A percentile compares a stretch with the other conserved stretches of the same genome.
Evolutionary conservation across 2,888 invertebrate species (phyloP).

Genomic region (Hipparchia sbordonii): DNA sequence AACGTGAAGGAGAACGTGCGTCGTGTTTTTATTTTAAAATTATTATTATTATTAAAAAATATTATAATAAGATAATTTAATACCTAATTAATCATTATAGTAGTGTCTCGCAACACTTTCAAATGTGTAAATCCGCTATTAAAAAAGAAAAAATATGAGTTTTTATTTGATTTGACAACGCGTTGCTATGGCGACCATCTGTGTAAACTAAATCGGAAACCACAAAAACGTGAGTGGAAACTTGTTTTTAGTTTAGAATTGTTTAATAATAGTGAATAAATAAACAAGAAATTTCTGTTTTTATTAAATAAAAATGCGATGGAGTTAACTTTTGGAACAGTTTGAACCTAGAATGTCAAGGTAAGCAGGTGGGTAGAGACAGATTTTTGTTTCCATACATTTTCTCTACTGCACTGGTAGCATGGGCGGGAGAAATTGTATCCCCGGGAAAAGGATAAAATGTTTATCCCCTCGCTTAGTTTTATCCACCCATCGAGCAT

Average conservation of each 20-base stretch:
- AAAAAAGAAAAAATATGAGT: too few species aligned
- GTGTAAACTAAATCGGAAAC: constrained; percentile 1
- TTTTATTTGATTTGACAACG: neutral
- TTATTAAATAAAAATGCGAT: neutral
- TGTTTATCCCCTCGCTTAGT: too few species aligned
- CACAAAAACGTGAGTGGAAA: neutral
- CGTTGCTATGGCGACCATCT: constrained; percentile 4
- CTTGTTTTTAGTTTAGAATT: neutral
- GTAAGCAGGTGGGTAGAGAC: neutral
- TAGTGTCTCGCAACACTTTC: too few species aligned
- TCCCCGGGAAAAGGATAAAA: too few species aligned
- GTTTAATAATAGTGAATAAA: neutral
- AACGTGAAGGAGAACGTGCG: too few species aligned
- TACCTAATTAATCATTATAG: too few species aligned
- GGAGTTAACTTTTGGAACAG: neutral
- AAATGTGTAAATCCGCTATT: too few species aligned
- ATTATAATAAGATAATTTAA: too few species aligned
- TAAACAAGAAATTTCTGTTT: neutral
- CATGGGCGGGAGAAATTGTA: too few species aligned
- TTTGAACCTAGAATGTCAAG: constrained; percentile 11
- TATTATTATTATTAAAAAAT: too few species aligned
- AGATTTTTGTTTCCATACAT: neutral
- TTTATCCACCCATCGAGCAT: too few species aligned
- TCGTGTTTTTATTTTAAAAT: too few species aligned
- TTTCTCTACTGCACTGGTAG: neutral